These are phyloP conservation scores for Onychorhynchus coronatus DNA, from an alignment of 2,113 vertebrate species.

Conservation along the genomic window DNA sequence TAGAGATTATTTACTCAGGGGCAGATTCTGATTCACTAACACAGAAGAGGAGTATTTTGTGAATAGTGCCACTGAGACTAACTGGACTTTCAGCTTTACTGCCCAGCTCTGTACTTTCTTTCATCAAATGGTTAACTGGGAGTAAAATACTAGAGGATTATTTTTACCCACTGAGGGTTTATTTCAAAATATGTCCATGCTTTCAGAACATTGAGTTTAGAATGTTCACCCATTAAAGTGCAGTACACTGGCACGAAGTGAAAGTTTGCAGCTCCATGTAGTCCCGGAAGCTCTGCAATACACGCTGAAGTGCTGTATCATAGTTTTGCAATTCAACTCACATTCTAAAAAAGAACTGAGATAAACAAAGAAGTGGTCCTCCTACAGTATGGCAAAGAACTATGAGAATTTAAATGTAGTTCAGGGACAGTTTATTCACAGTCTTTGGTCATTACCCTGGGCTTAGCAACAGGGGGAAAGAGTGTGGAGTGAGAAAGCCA, in stretches of 20 bases:
- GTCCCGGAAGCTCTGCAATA: constrained; percentile 50
- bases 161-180: constrained; percentile 12
- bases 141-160: constrained; percentile 13
- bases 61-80: not conserved
- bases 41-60: not conserved
- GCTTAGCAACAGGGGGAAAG: not conserved
- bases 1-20: not conserved
- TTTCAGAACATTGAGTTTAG: constrained; percentile 24
- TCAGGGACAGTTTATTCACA: not conserved
- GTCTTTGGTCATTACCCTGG: not conserved
- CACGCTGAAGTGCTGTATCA: not conserved
- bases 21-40: not conserved
- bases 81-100: not conserved
- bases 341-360: constrained; percentile 3
- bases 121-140: not conserved
- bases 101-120: not conserved
- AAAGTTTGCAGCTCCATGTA: constrained; percentile 51
- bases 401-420: not conserved
- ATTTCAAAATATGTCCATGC: constrained; percentile 35
- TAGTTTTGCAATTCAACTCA: constrained; percentile 39
- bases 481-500: not conserved
- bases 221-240: not conserved
- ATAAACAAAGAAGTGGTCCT: constrained; percentile 19
- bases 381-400: not conserved
- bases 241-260: constrained; percentile 26